Base-by-base conservation (phyloP, 2,888 invertebrate genomes). In the Eustalomyia histrio region DNA sequence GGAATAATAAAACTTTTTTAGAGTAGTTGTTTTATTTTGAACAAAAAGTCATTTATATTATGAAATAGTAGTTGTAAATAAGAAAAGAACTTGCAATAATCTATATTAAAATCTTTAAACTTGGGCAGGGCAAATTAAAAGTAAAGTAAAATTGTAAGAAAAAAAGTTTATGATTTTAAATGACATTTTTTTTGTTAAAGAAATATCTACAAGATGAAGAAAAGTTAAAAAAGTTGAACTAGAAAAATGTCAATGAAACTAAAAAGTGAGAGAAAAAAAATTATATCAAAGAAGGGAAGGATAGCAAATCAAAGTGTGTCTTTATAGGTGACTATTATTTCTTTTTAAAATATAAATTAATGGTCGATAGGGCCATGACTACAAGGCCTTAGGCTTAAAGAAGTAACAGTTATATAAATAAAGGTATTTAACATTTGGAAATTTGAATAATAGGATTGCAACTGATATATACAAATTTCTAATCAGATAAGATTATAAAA, bases 151-250 rank as follows among this genome's bases (percentile, higher is more conserved):
- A 6, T 29, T 29, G 4, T 29, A 29, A n/a, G n/a, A 47, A n/a
- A n/a, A n/a, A 47, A 47, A 47, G 43, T 47, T 47, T 47, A 47
- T n/a, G 43, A n/a, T 47, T n/a, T 39, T 47, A 5, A 47, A 47
- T 47, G n/a, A 6, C 43, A n/a, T 14, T 47, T 47, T n/a, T n/a
- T 47, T 39, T 35, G 3, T 35, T 29, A 21, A 21, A 21, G 21
- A 21, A 21, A 21, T 21, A 7, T 29, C 29, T 29, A 29, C 29
- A 29, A 29, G 7, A 29, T 29, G 29, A 29, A 29, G 24, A 24
- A 5, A 24, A 24, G 24, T 24, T 24, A 29, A 12, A 39, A 35
- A 35, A 39, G 12, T 39, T 39, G 2, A 39, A 14, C 12, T 39
- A 39, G 29, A 29, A 29, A 29, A 29, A 39, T 39, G 39, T 39